phyloP scores from a whole-genome alignment of 1,140 invertebrate species.

The Bombus ignitus region DNA sequence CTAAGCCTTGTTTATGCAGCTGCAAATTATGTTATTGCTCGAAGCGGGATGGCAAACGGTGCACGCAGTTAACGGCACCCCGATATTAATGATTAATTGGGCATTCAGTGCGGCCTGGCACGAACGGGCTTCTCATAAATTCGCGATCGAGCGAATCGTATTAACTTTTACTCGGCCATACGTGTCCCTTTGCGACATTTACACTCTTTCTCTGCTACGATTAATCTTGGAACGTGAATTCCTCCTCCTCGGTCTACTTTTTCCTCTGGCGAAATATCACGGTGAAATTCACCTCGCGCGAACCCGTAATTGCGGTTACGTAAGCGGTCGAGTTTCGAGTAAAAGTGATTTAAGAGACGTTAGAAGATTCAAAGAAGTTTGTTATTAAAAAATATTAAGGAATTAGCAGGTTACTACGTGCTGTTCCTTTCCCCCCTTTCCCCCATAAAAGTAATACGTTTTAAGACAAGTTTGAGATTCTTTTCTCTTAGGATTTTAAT shows the following conservation, averaged over 20 bases:
- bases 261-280: neutral
- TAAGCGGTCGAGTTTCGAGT: neutral
- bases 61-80: neutral
- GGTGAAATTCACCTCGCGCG: neutral
- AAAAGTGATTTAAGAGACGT: neutral
- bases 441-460: neutral
- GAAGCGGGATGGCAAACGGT: neutral
- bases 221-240: neutral
- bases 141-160: neutral
- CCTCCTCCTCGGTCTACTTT: neutral
- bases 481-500: neutral
- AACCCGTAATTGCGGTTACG: neutral
- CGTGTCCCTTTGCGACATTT: neutral
- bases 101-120: too few species aligned
- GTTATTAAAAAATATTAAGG: neutral
- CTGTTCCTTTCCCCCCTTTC: too few species aligned
- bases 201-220: neutral
- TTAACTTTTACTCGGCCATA: neutral
- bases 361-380: neutral
- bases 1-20: constrained; percentile 40
- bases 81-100: constrained; percentile 29
- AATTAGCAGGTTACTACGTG: too few species aligned
- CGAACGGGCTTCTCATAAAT: neutral
- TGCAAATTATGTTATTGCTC: constrained; percentile 33
- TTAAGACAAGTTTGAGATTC: neutral